These are phyloP conservation scores for Drosophila mayri DNA, from an alignment of 1,140 invertebrate species.

Conservation along the genomic window DNA sequence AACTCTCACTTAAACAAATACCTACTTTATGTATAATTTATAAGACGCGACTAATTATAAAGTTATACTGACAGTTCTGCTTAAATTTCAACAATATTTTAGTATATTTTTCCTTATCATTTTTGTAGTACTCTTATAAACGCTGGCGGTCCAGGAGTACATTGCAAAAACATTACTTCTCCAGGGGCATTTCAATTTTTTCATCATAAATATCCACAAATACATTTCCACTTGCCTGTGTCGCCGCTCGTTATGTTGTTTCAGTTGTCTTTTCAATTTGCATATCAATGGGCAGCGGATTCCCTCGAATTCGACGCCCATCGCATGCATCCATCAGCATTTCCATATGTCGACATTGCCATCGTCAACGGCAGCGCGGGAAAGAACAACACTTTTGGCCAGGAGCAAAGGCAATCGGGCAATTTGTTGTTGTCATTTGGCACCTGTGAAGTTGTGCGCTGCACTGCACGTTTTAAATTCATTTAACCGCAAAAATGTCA, in stretches of 20 bases:
- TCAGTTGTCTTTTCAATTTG: slow-evolving; percentile 70
- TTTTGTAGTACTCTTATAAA: background rate
- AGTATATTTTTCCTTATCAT: background rate
- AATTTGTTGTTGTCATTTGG: slow-evolving; percentile 82
- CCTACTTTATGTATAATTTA: background rate
- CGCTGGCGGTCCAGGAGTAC: background rate
- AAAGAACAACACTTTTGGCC: slow-evolving; percentile 30
- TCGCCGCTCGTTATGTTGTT: slow-evolving; percentile 41
- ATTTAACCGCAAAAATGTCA: slow-evolving; percentile 83
- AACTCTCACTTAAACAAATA: background rate
- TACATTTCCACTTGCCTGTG: slow-evolving; percentile 18
- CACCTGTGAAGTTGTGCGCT: slow-evolving; percentile 64
- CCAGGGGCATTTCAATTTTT: slow-evolving; percentile 24
- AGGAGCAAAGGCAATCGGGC: slow-evolving; percentile 56
- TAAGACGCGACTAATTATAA: background rate
- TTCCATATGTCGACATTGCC: slow-evolving; percentile 75
- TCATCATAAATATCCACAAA: slow-evolving; percentile 10
- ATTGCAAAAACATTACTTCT: slow-evolving; percentile 4
- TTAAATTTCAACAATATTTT: background rate
- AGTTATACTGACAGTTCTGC: background rate
- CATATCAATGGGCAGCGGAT: slow-evolving; percentile 75
- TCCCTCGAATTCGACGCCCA: slow-evolving; percentile 39
- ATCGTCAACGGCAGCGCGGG: slow-evolving; percentile 30
- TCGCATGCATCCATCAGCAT: slow-evolving; percentile 65
- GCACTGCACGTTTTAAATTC: slow-evolving; percentile 75